Base-by-base conservation (phyloP, 1,140 invertebrate genomes). In the Ditylenchus dipsaci region DNA sequence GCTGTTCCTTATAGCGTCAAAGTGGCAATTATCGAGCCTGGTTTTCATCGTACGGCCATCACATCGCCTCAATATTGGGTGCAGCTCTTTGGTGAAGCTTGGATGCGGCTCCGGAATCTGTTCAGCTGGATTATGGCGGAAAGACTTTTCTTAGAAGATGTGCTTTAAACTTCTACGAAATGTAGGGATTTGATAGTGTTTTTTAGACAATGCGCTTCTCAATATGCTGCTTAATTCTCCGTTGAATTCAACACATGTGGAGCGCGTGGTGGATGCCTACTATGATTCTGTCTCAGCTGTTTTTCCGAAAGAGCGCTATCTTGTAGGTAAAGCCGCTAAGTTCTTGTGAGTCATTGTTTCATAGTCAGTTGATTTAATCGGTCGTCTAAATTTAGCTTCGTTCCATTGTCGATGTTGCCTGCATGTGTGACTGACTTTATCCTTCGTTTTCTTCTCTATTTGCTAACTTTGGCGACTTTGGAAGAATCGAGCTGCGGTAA, bases 181-280 rank as follows among this genome's bases (percentile, higher is more conserved):
- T 38, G 3, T 38, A 38, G 11, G 11, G 33, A 5, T 38, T 38
- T 38, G 11, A 38, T 38, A 38, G n/a, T 11, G 11, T 11, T 3
- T 38, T 38, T 38, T 38, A 38, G 33, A 38, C 33, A 38, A 38
- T 38, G 33, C 11, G 3, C 33, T 38, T 38, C 11, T 38, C 3
- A 38, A 38, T 38, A 38, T 38, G 33, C 11, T 38, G 33, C 33
- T 38, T 11, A 38, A 38, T 38, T 38, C 33, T 5, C 33, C 33
- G 33, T 45, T 73, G 47, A 71, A 66, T 8, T 73, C 76, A 0
- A 58, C 68, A 15, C 78, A 69, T 33, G 65, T 76, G 53, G 57
- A 76, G 38, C 67, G 78, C 19, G 77, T 78, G n/a, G 77, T 78
- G 26, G 77, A 78, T 56, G 74, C 73, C 43, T 78, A 78, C 42